These are phyloP conservation scores for Agrochola lota DNA, from an alignment of 2,888 invertebrate species.

Conservation along the genomic window DNA sequence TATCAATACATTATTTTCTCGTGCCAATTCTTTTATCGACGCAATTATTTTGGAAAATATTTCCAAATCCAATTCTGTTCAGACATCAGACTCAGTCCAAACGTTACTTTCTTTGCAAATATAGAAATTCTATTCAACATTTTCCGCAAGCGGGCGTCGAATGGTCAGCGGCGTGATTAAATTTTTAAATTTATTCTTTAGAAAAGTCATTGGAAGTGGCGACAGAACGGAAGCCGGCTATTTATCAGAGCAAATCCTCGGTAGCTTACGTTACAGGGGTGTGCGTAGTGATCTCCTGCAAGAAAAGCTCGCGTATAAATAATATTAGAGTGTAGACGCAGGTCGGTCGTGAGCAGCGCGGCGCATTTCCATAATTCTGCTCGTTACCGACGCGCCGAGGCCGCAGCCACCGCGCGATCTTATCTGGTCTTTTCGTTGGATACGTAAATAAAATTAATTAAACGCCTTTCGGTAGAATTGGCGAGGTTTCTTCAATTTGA, in stretches of 20 bases:
- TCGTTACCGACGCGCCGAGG: constrained; percentile 76
- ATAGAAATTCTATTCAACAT: constrained; percentile 52
- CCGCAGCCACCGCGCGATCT: constrained; percentile 67
- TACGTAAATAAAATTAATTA: constrained; percentile 78
- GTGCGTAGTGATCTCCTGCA: constrained; percentile 74
- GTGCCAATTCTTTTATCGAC: constrained; percentile 57
- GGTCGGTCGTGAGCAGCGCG: constrained; percentile 64
- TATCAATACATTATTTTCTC: constrained; percentile 66
- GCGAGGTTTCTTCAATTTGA: constrained; percentile 32
- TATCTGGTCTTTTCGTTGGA: constrained; percentile 75
- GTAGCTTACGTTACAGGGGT: constrained; percentile 69
- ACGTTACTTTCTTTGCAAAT: constrained; percentile 52
- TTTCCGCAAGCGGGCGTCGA: constrained; percentile 43
- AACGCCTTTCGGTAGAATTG: constrained; percentile 59
- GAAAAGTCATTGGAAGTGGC: constrained; percentile 62
- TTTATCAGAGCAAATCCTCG: constrained; percentile 75
- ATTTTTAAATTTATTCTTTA: constrained; percentile 65
- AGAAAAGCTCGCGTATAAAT: constrained; percentile 78
- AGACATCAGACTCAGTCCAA: constrained; percentile 41
- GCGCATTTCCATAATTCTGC: constrained; percentile 85
- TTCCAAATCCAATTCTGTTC: constrained; percentile 41
- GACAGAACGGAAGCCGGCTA: constrained; percentile 69
- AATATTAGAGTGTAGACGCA: constrained; percentile 68
- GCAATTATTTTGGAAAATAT: constrained; percentile 64
- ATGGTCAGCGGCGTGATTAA: constrained; percentile 62